A percentile compares a stretch with the other conserved stretches of the same genome.
Evolutionary conservation across 2,797 vertebrate species (phyloP).

Genomic region (Enteromius unitaeniatus): DNA sequence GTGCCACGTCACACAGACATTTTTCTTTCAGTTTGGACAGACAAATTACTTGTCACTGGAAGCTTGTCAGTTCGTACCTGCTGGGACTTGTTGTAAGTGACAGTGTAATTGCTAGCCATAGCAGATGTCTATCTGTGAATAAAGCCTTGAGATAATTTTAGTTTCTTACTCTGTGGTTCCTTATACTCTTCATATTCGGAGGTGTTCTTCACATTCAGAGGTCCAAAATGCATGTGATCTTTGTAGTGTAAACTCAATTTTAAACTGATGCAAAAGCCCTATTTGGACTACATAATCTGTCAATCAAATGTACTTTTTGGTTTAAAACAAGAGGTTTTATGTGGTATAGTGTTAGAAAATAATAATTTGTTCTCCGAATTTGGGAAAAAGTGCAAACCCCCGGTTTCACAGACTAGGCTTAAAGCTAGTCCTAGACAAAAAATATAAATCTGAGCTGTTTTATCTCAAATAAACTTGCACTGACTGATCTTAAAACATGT

Average conservation of each 20-base stretch:
- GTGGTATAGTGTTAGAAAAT: too few relatives aligned
- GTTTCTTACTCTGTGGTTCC: background rate
- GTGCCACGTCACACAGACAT: background rate
- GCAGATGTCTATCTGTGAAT: constrained; percentile 8
- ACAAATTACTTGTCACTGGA: constrained; percentile 16
- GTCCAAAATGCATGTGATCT: background rate
- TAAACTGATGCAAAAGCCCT: background rate
- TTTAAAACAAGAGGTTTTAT: background rate
- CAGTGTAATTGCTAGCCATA: constrained; percentile 15
- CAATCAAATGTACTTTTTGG: background rate
- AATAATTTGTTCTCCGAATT: too few relatives aligned
- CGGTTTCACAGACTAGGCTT: too few relatives aligned
- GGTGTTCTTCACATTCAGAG: background rate
- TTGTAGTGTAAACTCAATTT: too few relatives aligned
- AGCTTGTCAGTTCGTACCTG: constrained; percentile 25
- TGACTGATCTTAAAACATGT: too few relatives aligned
- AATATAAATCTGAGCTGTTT: too few relatives aligned
- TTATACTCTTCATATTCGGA: background rate
- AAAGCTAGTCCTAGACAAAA: too few relatives aligned
- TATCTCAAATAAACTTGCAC: too few relatives aligned
- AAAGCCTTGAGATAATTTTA: constrained; percentile 16
- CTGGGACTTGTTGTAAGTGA: background rate
- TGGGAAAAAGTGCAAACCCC: too few relatives aligned
- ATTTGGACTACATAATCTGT: background rate
- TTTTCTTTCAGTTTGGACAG: background rate